Evolutionary conservation across 2,797 vertebrate genomes (phyloP).

Genomic region (Margarornis squamiger): DNA sequence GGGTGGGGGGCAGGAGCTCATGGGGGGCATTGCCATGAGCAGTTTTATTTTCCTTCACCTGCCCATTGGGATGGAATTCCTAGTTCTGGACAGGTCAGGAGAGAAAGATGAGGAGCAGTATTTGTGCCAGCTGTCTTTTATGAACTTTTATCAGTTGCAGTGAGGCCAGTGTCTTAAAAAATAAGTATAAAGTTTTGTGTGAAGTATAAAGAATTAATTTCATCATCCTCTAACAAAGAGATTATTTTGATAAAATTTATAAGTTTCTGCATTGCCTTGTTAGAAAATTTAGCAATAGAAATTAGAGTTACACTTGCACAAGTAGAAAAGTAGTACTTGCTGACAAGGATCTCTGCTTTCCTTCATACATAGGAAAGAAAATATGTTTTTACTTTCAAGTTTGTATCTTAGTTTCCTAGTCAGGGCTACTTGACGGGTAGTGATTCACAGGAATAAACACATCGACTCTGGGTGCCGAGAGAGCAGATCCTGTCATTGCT

Average conservation of each 20-base stretch:
- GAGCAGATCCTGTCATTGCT: not conserved
- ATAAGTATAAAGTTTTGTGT: not conserved
- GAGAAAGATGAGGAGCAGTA: not conserved
- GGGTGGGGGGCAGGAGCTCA: rapidly evolving
- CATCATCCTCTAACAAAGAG: not conserved
- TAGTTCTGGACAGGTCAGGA: not conserved
- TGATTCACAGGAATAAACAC: not conserved
- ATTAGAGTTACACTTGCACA: not conserved
- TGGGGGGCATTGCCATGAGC: rapidly evolving
- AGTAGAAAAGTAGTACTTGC: not conserved
- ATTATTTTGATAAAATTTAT: not conserved
- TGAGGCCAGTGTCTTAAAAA: not conserved
- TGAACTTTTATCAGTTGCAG: not conserved
- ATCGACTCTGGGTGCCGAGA: rapidly evolving
- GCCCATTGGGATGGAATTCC: not conserved
- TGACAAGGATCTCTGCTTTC: not conserved
- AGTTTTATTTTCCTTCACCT: not conserved
- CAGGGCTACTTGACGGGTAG: not conserved
- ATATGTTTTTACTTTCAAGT: not conserved
- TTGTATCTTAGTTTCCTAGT: not conserved
- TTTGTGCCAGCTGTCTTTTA: not conserved
- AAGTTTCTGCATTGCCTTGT: not conserved
- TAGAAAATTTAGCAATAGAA: not conserved
- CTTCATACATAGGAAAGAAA: not conserved
- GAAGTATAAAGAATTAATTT: not conserved